Base-by-base conservation (phyloP, 2,888 invertebrate genomes). In the Microplitis manilae region DNA sequence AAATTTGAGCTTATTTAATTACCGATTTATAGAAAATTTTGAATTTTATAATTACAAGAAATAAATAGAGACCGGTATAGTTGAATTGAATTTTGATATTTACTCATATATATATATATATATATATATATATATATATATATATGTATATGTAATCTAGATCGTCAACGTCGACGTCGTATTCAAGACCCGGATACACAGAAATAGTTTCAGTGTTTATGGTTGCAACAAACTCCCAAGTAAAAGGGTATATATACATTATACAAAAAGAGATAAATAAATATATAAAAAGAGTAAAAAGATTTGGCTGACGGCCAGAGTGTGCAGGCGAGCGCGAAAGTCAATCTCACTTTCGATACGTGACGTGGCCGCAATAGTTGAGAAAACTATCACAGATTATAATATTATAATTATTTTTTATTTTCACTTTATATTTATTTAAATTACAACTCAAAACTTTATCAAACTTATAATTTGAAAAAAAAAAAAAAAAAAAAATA, bases 341-440 rank as follows among this genome's bases (percentile, higher is more conserved):
- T 83, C 85, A 84, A 86, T 85, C 86, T 86, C 85, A 84, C 86
- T 86, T 86, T 86, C 85, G 79, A 80, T 84, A 80, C 78, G 15
- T 68, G 68, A 70, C 69, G 30, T 9, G 60, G 78, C 75, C 84
- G 80, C 83, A 83, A 78, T 9, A 40, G 41, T 6, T 30, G 41
- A 62, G 39, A 40, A 40, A 17, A 30, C 60, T 59, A 60, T 59
- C 6, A 70, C 20, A 70, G 59, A 17, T 20, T 20, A 50, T 50
- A 9, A 50, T 50, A 50, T 50, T 9, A 50, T 50, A 50, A 50
- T 50, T 50, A 50, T 50, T 8, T 13, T 7, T 62, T 13, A 39
- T 40, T 38, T 7, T 59, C 30, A 39, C 15, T 61, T 6, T 17
- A n/a, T 30, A 50, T 70, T 8, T 70, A 20, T 60, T 68, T 60